Evolutionary conservation across 2,797 vertebrate species (phyloP).

Genomic region (Mus caroli): DNA sequence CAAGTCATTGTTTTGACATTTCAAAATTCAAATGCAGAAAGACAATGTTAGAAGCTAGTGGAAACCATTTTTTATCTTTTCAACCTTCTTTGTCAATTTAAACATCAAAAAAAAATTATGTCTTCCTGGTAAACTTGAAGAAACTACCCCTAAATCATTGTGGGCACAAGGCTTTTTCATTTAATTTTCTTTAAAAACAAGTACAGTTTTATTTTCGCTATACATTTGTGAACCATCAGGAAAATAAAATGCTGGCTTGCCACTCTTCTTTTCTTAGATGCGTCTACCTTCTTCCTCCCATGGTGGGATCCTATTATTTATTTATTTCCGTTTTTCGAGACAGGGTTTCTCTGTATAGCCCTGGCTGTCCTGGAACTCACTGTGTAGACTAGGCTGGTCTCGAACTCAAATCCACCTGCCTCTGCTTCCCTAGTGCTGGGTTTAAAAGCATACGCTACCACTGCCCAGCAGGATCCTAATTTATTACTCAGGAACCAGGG

Average conservation of each 20-base stretch:
- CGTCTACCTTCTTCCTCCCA: background rate
- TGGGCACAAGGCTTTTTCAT: background rate
- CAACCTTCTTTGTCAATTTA: background rate
- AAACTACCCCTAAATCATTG: background rate
- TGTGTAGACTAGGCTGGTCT: too few species aligned
- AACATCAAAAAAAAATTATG: background rate
- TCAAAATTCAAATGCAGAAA: slow-evolving; percentile 44
- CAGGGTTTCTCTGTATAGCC: too few species aligned
- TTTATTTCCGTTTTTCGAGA: too few species aligned
- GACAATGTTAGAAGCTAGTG: slow-evolving; percentile 17
- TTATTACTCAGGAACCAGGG: background rate
- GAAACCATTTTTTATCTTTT: slow-evolving; percentile 29
- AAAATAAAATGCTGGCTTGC: background rate
- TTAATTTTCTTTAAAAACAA: background rate
- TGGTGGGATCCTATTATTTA: background rate
- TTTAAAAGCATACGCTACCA: too few species aligned
- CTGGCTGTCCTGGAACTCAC: too few species aligned
- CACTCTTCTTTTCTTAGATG: background rate
- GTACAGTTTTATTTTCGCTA: background rate
- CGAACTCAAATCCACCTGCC: too few species aligned
- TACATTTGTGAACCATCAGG: background rate
- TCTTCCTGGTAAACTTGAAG: slow-evolving; percentile 7
- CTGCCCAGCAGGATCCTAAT: too few species aligned
- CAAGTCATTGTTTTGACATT: background rate
- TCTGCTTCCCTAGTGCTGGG: too few species aligned